Base-by-base conservation (phyloP, 2,113 vertebrate species). In the Nesogale talazaci region DNA sequence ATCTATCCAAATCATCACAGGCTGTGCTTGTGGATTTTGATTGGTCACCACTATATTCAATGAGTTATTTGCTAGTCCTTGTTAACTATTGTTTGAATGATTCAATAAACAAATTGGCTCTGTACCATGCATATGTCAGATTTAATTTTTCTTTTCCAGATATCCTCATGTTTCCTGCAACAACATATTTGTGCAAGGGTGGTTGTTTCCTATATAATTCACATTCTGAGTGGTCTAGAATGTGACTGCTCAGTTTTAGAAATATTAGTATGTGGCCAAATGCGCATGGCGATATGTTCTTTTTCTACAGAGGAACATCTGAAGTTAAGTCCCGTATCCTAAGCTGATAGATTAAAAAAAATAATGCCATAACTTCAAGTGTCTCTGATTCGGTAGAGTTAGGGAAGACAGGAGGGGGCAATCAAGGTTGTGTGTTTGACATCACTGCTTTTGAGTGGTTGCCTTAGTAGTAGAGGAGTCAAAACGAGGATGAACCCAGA, bases 221-320 rank as follows among this genome's bases (percentile, higher is more conserved):
- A 31, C 27, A 63, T 79, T 92, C 86, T 80, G 61, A 90, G 72
- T 89, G 46, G 16, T 29, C n/a, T 57, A 56, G 52, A 77, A 46
- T 10, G 10, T 46, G 10, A 77, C 25, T 42, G n/a, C 42, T 10
- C 20, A 29, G 22, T 36, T 8, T 83, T 81, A 80, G 86, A 46
- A 56, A 10, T 46, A 76, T 57, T 80, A 80, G 3, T 27, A 27
- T 56, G 65, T 92, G 80, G 65, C 40, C 79, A 19, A 67, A 34
- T n/a, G 92, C 77, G 63, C 1, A n/a, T n/a, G 15, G 23, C 15
- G 31, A 38, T 46, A n/a, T 56, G 52, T 19, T 36, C 83, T 8
- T 95, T 91, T 80, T 81, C 65, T 25, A 88, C n/a, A 92, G 69
- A 42, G 92, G 15, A 81, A 57, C 56, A 56, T 84, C 61, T 57